These are phyloP conservation scores for Triplophysa siluroides DNA, from an alignment of 2,113 vertebrate species.

Conservation along the genomic window DNA sequence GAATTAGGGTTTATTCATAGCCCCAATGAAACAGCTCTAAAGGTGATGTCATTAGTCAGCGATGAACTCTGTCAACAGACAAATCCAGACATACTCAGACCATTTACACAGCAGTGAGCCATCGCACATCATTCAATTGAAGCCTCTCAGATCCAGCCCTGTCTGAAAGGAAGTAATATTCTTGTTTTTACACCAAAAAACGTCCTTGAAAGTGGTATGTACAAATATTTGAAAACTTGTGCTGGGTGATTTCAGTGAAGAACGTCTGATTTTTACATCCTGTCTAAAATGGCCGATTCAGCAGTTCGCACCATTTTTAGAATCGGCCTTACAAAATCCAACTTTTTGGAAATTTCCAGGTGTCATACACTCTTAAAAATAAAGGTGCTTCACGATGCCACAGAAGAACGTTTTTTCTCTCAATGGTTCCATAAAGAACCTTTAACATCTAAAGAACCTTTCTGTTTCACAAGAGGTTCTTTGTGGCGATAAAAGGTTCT, in stretches of 20 bases:
- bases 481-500: too few relatives aligned
- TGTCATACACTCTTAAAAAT: too few relatives aligned
- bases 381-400: too few relatives aligned
- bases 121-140: not conserved
- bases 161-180: not conserved
- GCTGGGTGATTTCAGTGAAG: not conserved
- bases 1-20: not conserved
- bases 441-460: too few relatives aligned
- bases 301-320: not conserved
- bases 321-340: too few relatives aligned
- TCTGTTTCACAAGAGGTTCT: too few relatives aligned
- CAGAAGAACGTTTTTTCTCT: too few relatives aligned
- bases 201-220: not conserved
- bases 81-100: slow-evolving; percentile 18
- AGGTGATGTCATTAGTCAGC: slow-evolving; percentile 14
- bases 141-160: not conserved
- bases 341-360: too few relatives aligned
- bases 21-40: not conserved
- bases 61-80: slow-evolving; percentile 22
- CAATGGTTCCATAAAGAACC: too few relatives aligned
- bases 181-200: not conserved
- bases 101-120: not conserved
- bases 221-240: slow-evolving; percentile 21
- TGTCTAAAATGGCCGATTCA: slow-evolving; percentile 11
- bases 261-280: slow-evolving; percentile 43